Evolutionary conservation across 2,888 invertebrate species (phyloP).

Genomic region (Eupithecia inturbata): DNA sequence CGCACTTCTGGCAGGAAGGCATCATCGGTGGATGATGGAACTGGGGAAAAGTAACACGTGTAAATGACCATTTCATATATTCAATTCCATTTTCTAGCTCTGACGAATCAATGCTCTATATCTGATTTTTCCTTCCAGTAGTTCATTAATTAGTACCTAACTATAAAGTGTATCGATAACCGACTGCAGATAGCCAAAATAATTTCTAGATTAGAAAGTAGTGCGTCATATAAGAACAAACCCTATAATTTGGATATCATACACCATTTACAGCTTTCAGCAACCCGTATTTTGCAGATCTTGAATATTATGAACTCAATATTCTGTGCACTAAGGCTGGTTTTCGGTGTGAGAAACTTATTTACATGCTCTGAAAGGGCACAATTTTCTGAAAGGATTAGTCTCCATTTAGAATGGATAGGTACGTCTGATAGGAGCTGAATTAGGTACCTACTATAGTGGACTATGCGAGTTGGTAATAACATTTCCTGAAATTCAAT

Average conservation of each 20-base stretch:
- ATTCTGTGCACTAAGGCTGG: neutral
- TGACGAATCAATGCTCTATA: neutral
- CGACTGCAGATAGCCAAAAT: neutral
- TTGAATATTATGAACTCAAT: neutral
- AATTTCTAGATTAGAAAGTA: neutral
- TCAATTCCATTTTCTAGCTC: neutral
- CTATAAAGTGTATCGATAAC: neutral
- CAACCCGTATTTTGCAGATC: neutral
- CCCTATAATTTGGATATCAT: neutral
- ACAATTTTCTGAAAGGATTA: neutral
- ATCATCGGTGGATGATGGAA: slow-evolving; percentile 72
- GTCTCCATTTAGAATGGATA: neutral
- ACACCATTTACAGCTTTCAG: neutral
- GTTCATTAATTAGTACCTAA: no score
- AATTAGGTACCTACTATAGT: neutral
- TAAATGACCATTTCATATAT: neutral
- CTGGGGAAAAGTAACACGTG: slow-evolving; percentile 44
- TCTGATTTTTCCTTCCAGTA: neutral
- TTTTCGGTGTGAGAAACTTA: neutral
- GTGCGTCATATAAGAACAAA: neutral
- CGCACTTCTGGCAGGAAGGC: slow-evolving; percentile 76
- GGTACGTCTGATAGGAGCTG: neutral
- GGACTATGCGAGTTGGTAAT: neutral
- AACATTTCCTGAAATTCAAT: neutral
- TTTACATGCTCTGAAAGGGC: neutral